These are phyloP conservation scores for Argopecten irradians DNA, from an alignment of 1,140 invertebrate genomes.

Conservation along the genomic window DNA sequence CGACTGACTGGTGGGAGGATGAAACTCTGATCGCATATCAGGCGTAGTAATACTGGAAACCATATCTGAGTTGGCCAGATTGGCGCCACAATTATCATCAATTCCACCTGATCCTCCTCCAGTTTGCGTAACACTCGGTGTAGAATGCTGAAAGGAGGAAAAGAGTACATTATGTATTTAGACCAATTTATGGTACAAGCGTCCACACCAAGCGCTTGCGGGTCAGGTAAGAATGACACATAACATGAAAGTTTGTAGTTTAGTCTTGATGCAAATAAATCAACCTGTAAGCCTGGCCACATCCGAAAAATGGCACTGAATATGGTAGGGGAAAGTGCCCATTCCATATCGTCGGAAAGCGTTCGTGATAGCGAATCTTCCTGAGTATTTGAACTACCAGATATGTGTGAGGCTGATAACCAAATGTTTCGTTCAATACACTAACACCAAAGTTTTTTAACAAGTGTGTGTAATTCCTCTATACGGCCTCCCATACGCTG, in stretches of 20 bases:
- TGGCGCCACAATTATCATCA: conserved; percentile 47
- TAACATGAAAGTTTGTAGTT: conserved; percentile 46
- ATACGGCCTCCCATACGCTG: conserved; percentile 44
- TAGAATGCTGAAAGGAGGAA: conserved; percentile 54
- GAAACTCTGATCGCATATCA: conserved; percentile 31
- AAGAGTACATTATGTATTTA: conserved; percentile 33
- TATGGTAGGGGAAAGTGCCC: background rate
- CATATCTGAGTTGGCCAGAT: conserved; percentile 50
- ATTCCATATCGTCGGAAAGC: conserved; percentile 32
- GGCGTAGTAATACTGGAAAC: conserved; percentile 36
- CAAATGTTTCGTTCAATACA: conserved; percentile 48
- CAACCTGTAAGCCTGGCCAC: conserved; percentile 38
- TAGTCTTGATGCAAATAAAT: conserved; percentile 53
- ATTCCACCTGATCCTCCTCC: conserved; percentile 32
- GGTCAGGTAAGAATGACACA: conserved; percentile 49
- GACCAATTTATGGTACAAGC: conserved; percentile 49
- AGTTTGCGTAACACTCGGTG: conserved; percentile 46
- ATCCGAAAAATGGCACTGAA: background rate
- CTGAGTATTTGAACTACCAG: conserved; percentile 34
- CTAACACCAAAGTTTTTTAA: conserved; percentile 45
- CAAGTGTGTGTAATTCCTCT: conserved; percentile 27
- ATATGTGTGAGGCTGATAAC: conserved; percentile 43
- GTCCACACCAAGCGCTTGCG: conserved; percentile 49
- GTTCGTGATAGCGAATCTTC: conserved; percentile 42
- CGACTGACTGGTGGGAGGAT: background rate